These are phyloP conservation scores for Stichodactyla helianthus DNA, from an alignment of 64 coral and sea anemone genomes.

Conservation along the genomic window DNA sequence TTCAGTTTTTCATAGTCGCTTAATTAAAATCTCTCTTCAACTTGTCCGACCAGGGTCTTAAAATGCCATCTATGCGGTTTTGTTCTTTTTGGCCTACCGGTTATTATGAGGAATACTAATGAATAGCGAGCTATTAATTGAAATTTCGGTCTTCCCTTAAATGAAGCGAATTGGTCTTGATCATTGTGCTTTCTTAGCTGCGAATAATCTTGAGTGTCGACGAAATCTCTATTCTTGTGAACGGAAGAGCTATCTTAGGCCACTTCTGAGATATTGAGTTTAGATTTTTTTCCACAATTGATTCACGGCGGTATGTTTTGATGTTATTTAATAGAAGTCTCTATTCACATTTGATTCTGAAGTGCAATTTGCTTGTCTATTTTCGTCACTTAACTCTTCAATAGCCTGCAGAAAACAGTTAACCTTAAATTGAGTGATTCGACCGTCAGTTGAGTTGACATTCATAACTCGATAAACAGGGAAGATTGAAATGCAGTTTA, in stretches of 20 bases:
- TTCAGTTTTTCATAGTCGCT: neutral
- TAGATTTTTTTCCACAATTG: neutral
- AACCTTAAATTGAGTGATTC: neutral
- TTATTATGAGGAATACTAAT: neutral
- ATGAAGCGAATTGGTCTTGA: constrained; percentile 2
- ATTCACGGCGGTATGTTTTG: neutral
- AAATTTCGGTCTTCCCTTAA: neutral
- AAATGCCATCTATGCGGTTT: neutral
- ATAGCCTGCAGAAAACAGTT: neutral
- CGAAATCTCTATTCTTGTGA: neutral
- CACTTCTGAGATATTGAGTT: neutral
- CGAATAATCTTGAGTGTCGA: neutral
- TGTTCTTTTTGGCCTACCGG: neutral
- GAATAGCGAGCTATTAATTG: neutral
- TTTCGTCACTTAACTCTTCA: neutral
- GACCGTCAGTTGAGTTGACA: neutral
- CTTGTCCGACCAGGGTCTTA: neutral
- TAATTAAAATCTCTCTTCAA: constrained; percentile 5
- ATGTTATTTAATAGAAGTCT: neutral
- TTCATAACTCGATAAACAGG: neutral
- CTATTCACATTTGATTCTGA: neutral
- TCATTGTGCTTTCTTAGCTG: neutral
- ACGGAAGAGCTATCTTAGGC: neutral
- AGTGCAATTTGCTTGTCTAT: neutral
- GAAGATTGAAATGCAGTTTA: no score